phyloP scores from a whole-genome alignment of 2,888 invertebrate genomes.

The Neoaliturus tenellus region DNA sequence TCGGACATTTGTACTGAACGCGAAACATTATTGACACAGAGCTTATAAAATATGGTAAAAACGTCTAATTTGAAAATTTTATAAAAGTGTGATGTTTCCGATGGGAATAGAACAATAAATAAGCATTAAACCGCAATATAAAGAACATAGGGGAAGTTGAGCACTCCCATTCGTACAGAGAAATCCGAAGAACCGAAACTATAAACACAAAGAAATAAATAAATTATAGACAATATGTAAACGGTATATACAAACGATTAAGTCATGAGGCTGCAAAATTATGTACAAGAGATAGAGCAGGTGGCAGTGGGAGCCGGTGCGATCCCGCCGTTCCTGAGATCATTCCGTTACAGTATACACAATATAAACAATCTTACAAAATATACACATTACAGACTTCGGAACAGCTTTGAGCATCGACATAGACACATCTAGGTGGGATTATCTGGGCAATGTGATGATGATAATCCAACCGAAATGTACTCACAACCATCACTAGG shows the following conservation, averaged over 20 bases:
- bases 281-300: conserved; percentile 55
- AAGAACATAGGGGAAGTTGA: neutral
- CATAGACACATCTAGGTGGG: conserved; percentile 39
- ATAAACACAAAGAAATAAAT: conserved; percentile 60
- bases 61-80: neutral
- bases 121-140: conserved; percentile 7
- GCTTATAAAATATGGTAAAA: conserved; percentile 19
- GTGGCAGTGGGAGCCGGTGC: conserved; percentile 58
- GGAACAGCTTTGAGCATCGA: conserved; percentile 51
- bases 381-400: conserved; percentile 42
- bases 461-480: conserved; percentile 41
- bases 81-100: conserved; percentile 39
- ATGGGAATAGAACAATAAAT: neutral
- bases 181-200: conserved; percentile 55
- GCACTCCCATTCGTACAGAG: conserved; percentile 26
- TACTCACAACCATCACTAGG: conserved; percentile 26
- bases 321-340: conserved; percentile 58
- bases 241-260: conserved; percentile 51
- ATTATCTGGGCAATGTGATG: conserved; percentile 38
- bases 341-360: conserved; percentile 56
- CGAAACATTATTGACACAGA: conserved; percentile 1
- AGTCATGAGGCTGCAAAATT: conserved; percentile 54
- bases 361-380: conserved; percentile 54
- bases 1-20: neutral
- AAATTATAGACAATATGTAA: conserved; percentile 60